Evolutionary conservation across 2,888 invertebrate species (phyloP).

Genomic region (Temnothorax rugatulus): DNA sequence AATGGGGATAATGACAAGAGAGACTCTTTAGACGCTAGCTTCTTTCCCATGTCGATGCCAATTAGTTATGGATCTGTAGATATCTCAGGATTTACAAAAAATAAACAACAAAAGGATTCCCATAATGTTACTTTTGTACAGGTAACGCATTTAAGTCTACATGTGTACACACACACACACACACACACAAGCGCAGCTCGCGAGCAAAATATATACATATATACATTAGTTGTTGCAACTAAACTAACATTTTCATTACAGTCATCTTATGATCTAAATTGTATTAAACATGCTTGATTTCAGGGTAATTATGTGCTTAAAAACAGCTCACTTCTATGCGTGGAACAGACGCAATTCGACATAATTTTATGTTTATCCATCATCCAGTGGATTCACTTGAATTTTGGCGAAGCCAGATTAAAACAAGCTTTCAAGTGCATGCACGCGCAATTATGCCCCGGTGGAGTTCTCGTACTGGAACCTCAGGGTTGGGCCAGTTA

Average conservation of each 20-base stretch:
- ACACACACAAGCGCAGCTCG: too few relatives aligned
- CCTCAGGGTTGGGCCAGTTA: slow-evolving; percentile 98
- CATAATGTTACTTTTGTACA: slow-evolving; percentile 96
- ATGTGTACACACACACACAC: too few relatives aligned
- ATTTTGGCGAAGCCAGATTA: slow-evolving; percentile 98
- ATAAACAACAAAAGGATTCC: slow-evolving; percentile 89
- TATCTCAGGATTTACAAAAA: slow-evolving; percentile 87
- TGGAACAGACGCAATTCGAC: slow-evolving; percentile 97
- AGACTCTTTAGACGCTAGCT: slow-evolving; percentile 82
- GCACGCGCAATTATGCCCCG: slow-evolving; percentile 96
- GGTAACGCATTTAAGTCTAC: slow-evolving; percentile 87
- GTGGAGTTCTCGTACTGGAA: slow-evolving; percentile 97
- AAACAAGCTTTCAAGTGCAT: slow-evolving; percentile 97
- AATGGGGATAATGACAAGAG: slow-evolving; percentile 76
- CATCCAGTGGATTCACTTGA: slow-evolving; percentile 99
- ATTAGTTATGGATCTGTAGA: slow-evolving; percentile 94
- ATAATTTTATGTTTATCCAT: slow-evolving; percentile 97
- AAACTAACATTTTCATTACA: not conserved
- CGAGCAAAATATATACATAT: too few relatives aligned
- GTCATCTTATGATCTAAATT: not conserved
- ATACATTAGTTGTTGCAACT: not conserved
- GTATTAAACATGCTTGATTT: slow-evolving; percentile 79
- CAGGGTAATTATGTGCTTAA: slow-evolving; percentile 98
- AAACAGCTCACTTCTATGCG: slow-evolving; percentile 93
- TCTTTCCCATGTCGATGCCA: slow-evolving; percentile 96